Conservation (phyloP, 2,888 invertebrate genomes). For the Nemoura dubitans region DNA sequence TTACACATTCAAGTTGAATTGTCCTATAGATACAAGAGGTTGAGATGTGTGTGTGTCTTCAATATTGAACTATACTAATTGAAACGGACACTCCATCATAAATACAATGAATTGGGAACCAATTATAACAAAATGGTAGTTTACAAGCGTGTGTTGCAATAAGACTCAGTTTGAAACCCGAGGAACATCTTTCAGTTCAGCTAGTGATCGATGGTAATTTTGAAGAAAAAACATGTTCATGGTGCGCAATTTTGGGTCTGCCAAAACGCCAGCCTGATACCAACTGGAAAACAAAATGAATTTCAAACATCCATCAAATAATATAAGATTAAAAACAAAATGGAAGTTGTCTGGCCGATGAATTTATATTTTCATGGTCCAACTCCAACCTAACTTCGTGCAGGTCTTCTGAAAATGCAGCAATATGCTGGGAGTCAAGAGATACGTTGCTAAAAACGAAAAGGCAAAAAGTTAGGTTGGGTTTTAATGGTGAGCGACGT, state of each 20-base stretch:
- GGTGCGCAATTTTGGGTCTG: background rate
- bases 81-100: too few species aligned
- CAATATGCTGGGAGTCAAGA: background rate
- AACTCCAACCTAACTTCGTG: background rate
- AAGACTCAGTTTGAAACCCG: too few species aligned
- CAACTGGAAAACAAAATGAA: background rate
- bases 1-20: too few species aligned
- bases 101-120: too few species aligned
- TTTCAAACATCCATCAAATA: background rate
- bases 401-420: background rate
- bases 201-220: background rate
- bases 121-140: too few species aligned
- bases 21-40: too few species aligned
- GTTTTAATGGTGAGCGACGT: background rate
- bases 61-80: too few species aligned
- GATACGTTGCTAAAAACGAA: background rate
- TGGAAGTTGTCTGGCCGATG: background rate
- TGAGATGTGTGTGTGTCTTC: too few species aligned
- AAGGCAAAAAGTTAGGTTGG: background rate
- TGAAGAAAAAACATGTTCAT: background rate
- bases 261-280: background rate
- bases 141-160: too few species aligned
- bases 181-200: background rate
- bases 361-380: background rate
- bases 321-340: constrained; percentile 2